Base-by-base conservation (phyloP, 2,888 invertebrate genomes). In the Limulus polyphemus region DNA sequence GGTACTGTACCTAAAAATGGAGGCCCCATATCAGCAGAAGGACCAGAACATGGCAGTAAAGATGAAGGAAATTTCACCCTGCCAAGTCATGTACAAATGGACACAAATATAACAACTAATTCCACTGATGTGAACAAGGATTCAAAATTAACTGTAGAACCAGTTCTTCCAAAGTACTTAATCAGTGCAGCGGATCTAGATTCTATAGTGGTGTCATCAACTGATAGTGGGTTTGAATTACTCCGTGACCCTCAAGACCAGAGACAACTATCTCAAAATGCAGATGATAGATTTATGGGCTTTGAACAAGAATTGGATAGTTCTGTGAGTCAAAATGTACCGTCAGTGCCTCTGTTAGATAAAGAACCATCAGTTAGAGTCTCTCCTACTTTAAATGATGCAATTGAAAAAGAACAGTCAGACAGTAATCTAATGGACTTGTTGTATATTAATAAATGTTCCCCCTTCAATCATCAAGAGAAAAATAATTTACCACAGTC, bases 1-100 rank as follows among this genome's bases (percentile, higher is more conserved):
- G 32, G 32, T 32, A 32, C 4, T 32, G 32, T 32, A 32, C 32
- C 32, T 32, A 32, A 32, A 32, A 32, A 32, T 32, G 32, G 2
- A 32, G 32, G 32, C 32, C 4, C 32, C 32, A 54, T 52, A 49
- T 49, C 62, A 49, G 58, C 57, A 16, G 32, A 32, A 32, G 32
- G 32, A 32, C 59, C 62, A 16, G 62, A n/a, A 14, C 60, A 60
- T 57, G 59, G 85, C 54, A 86, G 86, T 69, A 82, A 86, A 69
- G 88, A 88, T 78, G 88, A 88, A 74, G 88, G 87, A 14, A 88
- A 88, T 76, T 87, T 87, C 64, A 88, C 88, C 5, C 88, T 88
- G 87, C 87, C 87, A 12, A 86, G 86, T 67, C 87, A 88, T 73
- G 86, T 87, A 1, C 87, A 87, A 75, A 84, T 84, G 0, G 86